These are phyloP conservation scores for Tragopan temminckii DNA, from an alignment of 2,797 vertebrate genomes.

Conservation along the genomic window DNA sequence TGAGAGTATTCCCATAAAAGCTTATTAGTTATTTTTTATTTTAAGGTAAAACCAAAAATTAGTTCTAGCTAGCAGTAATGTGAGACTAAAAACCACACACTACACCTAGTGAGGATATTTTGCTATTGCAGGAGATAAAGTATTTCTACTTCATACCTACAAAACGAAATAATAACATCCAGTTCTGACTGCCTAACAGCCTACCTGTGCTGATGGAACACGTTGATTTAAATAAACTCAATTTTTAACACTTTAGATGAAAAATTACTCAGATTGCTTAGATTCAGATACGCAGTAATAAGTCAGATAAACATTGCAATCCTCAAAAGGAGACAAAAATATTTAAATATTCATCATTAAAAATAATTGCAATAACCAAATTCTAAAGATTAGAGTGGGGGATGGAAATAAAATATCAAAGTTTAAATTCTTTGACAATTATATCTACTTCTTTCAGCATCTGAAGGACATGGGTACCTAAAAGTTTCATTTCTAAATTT, in stretches of 20 bases:
- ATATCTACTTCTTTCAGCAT: not conserved
- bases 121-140: not conserved
- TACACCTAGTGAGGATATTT: not conserved
- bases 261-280: not conserved
- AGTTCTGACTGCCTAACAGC: not conserved
- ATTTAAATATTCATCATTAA: conserved; percentile 21
- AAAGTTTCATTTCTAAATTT: not conserved
- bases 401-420: not conserved
- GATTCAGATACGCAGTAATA: conserved; percentile 10
- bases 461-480: not conserved
- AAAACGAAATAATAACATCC: not conserved
- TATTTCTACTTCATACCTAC: not conserved
- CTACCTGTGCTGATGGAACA: rapidly evolving
- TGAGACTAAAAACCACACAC: not conserved
- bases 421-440: not conserved
- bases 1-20: no score
- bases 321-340: not conserved
- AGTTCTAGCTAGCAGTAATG: not conserved
- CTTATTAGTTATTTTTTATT: not conserved
- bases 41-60: not conserved
- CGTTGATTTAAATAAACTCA: not conserved
- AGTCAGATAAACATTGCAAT: conserved; percentile 6
- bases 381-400: not conserved
- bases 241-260: not conserved
- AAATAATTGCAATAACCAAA: not conserved